Conservation (phyloP, 2,113 vertebrate species). For the Euleptes europaea region DNA sequence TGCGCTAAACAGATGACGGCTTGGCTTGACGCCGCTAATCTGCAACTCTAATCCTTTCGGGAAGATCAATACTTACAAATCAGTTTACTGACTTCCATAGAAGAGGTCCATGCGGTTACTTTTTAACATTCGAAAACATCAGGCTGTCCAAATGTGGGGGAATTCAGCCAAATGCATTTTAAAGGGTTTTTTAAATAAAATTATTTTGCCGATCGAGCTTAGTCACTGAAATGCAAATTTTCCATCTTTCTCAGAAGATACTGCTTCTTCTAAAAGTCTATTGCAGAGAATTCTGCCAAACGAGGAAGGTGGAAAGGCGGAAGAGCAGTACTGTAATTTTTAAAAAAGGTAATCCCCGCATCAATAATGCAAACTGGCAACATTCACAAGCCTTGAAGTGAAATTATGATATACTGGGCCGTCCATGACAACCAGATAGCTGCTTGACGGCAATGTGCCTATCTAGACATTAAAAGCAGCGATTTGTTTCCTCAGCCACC, state of each 20-base stretch:
- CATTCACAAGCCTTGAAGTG: not conserved
- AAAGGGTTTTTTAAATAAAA: not conserved
- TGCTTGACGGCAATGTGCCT: not conserved
- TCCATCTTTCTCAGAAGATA: not conserved
- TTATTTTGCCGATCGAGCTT: not conserved
- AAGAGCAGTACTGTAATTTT: not conserved
- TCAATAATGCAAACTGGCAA: not conserved
- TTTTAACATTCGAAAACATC: not conserved
- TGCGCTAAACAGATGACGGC: not conserved
- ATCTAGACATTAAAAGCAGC: not conserved
- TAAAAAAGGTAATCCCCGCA: not conserved
- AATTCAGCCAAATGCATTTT: not conserved
- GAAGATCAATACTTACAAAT: not conserved
- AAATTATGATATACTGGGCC: not conserved
- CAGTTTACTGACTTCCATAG: not conserved
- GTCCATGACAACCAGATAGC: not conserved
- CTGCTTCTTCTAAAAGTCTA: not conserved
- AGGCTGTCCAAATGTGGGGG: not conserved
- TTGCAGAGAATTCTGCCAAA: not conserved
- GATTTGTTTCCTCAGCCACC: not conserved
- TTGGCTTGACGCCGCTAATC: not conserved
- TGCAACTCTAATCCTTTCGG: not conserved
- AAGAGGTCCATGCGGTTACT: not conserved
- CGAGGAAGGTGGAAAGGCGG: no score
- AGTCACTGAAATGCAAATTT: not conserved